Evolutionary conservation across 1,140 invertebrate genomes (phyloP).

Genomic region (Maconellicoccus hirsutus): DNA sequence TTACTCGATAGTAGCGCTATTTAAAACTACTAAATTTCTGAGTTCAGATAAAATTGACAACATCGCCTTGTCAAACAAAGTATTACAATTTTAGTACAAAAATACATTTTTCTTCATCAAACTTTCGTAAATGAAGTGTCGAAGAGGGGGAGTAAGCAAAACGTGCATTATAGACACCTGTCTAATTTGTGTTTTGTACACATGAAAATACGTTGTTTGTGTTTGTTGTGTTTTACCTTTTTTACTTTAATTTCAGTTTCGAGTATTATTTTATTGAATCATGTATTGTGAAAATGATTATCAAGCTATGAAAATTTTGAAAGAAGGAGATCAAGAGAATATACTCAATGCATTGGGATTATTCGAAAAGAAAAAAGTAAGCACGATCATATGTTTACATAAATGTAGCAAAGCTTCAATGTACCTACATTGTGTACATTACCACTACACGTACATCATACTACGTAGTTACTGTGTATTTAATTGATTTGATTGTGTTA

Average conservation of each 20-base stretch:
- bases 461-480: too few relatives aligned
- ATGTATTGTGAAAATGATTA: background rate
- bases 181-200: conserved; percentile 3
- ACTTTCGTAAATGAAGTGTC: background rate
- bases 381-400: background rate
- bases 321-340: background rate
- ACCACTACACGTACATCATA: too few relatives aligned
- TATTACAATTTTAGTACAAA: too few relatives aligned
- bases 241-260: too few relatives aligned
- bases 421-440: too few relatives aligned
- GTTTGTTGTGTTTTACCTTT: background rate
- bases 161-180: background rate
- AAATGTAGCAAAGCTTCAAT: too few relatives aligned
- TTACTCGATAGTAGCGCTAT: too few relatives aligned
- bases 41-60: too few relatives aligned
- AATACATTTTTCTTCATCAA: background rate
- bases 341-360: background rate
- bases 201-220: background rate
- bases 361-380: conserved; percentile 1
- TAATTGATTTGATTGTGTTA: too few relatives aligned
- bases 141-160: conserved; percentile 6
- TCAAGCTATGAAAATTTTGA: background rate
- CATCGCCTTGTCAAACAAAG: too few relatives aligned
- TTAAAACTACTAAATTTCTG: too few relatives aligned
- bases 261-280: background rate